Evolutionary conservation across 2,888 invertebrate species (phyloP).

Genomic region (Bombylius discolor): DNA sequence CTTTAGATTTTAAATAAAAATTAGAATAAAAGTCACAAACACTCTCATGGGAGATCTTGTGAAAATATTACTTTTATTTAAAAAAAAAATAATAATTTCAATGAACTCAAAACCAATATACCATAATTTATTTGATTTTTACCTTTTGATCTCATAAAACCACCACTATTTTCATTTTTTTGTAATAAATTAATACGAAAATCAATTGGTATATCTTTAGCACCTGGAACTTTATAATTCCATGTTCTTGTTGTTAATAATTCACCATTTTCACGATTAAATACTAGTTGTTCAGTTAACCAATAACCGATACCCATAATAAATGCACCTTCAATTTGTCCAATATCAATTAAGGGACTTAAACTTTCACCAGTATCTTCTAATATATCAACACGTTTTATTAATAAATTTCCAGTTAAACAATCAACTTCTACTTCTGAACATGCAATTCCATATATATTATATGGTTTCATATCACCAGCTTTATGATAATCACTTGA

Average conservation of each 20-base stretch:
- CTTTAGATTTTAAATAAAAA: not conserved
- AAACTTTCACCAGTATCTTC: constrained; percentile 55
- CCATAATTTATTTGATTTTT: not conserved
- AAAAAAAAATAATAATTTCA: not conserved
- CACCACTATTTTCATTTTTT: constrained; percentile 47
- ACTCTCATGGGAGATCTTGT: too few relatives aligned
- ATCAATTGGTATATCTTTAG: constrained; percentile 56
- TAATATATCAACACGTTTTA: constrained; percentile 47
- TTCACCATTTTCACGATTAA: constrained; percentile 45
- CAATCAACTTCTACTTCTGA: constrained; percentile 59
- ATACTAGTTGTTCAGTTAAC: constrained; percentile 53
- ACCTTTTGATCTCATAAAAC: constrained; percentile 59
- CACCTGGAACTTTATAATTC: constrained; percentile 58
- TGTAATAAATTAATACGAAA: constrained; percentile 50
- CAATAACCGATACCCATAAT: constrained; percentile 60
- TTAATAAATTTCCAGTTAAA: constrained; percentile 50
- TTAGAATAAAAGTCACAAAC: too few relatives aligned
- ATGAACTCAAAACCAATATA: too few relatives aligned
- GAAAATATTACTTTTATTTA: too few relatives aligned
- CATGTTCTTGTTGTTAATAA: constrained; percentile 59
- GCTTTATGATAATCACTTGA: constrained; percentile 42
- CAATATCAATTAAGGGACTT: constrained; percentile 54
- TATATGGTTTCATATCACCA: constrained; percentile 40
- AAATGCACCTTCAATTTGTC: constrained; percentile 62
- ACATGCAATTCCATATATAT: constrained; percentile 46